Evolutionary conservation across 92 coral and sea anemone genomes (phyloP).

Genomic region (Plumapathes pennacea): DNA sequence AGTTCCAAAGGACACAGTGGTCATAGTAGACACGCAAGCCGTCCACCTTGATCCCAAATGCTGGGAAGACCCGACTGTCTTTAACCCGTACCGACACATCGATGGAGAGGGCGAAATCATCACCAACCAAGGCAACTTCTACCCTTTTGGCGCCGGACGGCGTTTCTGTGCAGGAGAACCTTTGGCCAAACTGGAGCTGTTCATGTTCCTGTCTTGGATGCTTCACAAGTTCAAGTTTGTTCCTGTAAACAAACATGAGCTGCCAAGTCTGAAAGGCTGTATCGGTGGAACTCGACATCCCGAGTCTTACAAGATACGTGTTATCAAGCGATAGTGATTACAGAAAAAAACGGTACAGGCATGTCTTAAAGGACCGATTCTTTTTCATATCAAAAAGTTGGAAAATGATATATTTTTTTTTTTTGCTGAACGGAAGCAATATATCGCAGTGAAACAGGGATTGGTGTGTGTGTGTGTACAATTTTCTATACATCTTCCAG

Average conservation of each 20-base stretch:
- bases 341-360: no score
- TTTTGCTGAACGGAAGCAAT: no score
- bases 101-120: neutral
- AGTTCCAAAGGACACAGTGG: conserved; percentile 43
- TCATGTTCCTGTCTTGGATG: neutral
- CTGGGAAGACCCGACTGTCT: conserved; percentile 6
- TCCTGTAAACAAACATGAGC: no score
- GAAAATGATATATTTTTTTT: no score
- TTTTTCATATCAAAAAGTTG: no score
- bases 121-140: neutral
- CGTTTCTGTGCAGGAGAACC: conserved; percentile 7
- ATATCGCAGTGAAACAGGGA: no score
- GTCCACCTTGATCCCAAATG: neutral
- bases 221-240: neutral
- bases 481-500: no score
- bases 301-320: neutral
- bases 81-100: conserved; percentile 6
- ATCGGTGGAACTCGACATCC: neutral
- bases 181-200: conserved; percentile 2
- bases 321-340: neutral
- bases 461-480: no score
- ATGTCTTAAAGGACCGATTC: no score
- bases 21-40: conserved; percentile 42
- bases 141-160: conserved; percentile 2
- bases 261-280: no score